Percentiles rank a stretch among this genome's conserved stretches.
phyloP scores from a whole-genome alignment of 2,797 vertebrate genomes.

The Varecia variegata region DNA sequence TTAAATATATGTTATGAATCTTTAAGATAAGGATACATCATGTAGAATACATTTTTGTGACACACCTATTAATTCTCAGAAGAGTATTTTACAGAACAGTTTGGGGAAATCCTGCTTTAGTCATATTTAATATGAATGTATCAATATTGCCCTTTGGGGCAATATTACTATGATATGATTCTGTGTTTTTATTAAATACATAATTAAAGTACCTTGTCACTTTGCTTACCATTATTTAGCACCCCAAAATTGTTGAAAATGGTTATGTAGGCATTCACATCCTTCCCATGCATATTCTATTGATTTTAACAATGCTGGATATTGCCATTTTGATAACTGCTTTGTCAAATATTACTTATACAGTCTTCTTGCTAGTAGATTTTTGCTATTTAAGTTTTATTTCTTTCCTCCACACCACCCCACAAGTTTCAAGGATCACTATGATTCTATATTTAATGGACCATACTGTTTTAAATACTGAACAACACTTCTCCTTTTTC shows the following conservation, averaged over 20 bases:
- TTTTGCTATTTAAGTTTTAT: neutral
- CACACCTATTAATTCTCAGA: neutral
- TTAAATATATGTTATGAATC: neutral
- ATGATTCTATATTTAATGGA: slow-evolving; percentile 16
- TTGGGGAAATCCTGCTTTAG: neutral
- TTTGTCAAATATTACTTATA: neutral
- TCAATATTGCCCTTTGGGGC: neutral
- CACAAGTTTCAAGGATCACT: neutral
- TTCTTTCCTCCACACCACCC: neutral
- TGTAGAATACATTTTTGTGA: neutral
- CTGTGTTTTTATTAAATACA: neutral
- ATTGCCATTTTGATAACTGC: neutral
- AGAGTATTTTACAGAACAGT: neutral
- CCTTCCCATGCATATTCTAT: neutral
- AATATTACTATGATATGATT: neutral
- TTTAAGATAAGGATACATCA: neutral
- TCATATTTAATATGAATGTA: slow-evolving; percentile 5
- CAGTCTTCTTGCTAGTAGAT: neutral
- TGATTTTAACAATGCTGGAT: neutral
- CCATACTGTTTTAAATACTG: neutral
- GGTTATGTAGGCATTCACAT: neutral
- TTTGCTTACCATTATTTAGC: neutral
- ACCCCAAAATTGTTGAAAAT: neutral
- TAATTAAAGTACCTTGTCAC: neutral
- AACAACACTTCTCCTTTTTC: slow-evolving; percentile 48